Percentiles rank a stretch among this genome's conserved stretches.
Conservation (phyloP, 2,888 invertebrate genomes). For the Lomographa bimaculata region DNA sequence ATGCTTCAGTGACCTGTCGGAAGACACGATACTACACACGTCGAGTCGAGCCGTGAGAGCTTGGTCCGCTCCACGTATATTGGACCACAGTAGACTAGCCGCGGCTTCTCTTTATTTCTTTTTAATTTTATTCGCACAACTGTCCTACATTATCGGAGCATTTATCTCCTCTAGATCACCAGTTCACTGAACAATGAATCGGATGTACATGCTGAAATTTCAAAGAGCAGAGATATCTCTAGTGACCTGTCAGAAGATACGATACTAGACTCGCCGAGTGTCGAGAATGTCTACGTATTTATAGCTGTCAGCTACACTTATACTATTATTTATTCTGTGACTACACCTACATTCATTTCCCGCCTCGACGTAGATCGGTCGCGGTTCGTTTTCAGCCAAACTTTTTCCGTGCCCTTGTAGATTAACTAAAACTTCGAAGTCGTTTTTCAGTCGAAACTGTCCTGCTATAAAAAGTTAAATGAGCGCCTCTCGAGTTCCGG, state of each 20-base stretch:
- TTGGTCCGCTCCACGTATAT: constrained; percentile 7
- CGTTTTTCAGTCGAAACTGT: constrained; percentile 24
- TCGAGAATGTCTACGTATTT: constrained; percentile 38
- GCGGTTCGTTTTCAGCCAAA: constrained; percentile 19
- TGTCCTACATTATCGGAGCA: too few species aligned
- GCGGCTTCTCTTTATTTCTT: too few species aligned
- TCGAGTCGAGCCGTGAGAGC: constrained; percentile 30
- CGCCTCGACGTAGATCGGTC: constrained; percentile 5
- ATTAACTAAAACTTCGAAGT: constrained; percentile 21
- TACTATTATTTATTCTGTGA: constrained; percentile 39
- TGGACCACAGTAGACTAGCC: too few species aligned
- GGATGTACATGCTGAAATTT: constrained; percentile 17
- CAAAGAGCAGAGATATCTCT: constrained; percentile 26
- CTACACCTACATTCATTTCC: constrained; percentile 23
- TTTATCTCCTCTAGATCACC: too few species aligned
- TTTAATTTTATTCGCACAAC: too few species aligned
- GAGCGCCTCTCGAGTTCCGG: constrained; percentile 6
- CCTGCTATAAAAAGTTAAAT: constrained; percentile 20
- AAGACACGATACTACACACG: constrained; percentile 32
- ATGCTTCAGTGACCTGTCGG: constrained; percentile 36
- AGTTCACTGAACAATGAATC: too few species aligned
- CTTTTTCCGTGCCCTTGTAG: constrained; percentile 22
- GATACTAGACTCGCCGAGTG: constrained; percentile 29
- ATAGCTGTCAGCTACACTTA: too few species aligned
- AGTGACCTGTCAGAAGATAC: constrained; percentile 40